phyloP scores from a whole-genome alignment of 2,113 vertebrate species.

The Oncorhynchus gorbuscha region DNA sequence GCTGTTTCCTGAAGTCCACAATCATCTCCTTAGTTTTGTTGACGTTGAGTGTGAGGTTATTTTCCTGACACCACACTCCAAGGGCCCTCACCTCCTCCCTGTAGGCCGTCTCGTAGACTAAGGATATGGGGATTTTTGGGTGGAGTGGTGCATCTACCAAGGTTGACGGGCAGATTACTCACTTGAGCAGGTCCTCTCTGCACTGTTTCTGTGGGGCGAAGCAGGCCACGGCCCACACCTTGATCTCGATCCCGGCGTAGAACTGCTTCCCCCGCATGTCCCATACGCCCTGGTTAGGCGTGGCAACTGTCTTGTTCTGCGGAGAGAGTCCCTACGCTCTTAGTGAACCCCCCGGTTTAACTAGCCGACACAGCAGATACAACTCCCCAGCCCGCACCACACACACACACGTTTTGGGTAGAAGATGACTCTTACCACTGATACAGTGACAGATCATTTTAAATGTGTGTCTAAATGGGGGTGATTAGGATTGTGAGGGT shows the following conservation, averaged over 20 bases:
- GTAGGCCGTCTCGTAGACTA: no score
- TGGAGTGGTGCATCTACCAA: neutral
- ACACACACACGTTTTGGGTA: neutral
- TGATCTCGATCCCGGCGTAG: conserved; percentile 99
- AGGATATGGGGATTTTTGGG: neutral
- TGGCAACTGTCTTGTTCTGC: conserved; percentile 98
- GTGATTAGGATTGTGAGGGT: no score
- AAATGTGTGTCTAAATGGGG: no score
- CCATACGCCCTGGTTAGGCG: conserved; percentile 98
- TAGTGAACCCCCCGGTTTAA: conserved; percentile 70
- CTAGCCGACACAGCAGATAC: conserved; percentile 40
- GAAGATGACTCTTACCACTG: no score
- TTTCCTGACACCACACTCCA: no score
- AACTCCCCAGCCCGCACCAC: conserved; percentile 1
- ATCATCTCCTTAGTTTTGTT: no score
- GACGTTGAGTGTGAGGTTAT: no score
- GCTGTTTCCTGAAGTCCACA: no score
- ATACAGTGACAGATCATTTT: no score
- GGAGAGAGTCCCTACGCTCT: conserved; percentile 76
- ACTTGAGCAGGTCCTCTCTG: conserved; percentile 96
- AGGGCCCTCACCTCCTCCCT: no score
- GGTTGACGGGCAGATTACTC: conserved; percentile 63
- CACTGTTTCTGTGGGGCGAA: conserved; percentile 99
- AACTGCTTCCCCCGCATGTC: conserved; percentile 99
- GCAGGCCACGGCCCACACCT: conserved; percentile 99